Evolutionary conservation across 2,113 vertebrate genomes (phyloP).

Genomic region (Chelonoidis abingdonii): DNA sequence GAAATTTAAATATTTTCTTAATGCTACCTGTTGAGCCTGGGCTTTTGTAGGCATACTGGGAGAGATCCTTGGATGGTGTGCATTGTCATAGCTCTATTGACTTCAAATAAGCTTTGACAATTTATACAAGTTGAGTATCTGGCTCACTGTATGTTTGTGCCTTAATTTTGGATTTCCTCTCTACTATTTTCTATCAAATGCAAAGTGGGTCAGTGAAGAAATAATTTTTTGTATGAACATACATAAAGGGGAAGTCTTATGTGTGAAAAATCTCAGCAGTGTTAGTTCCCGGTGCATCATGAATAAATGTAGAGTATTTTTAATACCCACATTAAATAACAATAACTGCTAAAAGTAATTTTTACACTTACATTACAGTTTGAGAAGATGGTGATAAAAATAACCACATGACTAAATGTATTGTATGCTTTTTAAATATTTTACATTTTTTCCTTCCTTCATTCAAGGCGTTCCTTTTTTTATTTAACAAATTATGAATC

Average conservation of each 20-base stretch:
- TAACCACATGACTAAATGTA: not conserved
- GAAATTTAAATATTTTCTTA: not conserved
- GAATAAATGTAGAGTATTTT: not conserved
- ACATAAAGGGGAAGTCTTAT: not conserved
- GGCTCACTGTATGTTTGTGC: not conserved
- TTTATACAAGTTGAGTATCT: not conserved
- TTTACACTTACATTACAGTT: not conserved
- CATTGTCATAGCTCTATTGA: not conserved
- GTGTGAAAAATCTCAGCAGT: not conserved
- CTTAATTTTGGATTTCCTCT: not conserved
- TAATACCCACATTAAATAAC: not conserved
- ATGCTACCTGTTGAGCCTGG: accelerated
- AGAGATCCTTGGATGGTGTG: not conserved
- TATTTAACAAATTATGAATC: not conserved
- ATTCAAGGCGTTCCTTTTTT: accelerated
- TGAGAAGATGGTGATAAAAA: not conserved
- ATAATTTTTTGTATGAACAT: not conserved
- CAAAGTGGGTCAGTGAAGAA: not conserved
- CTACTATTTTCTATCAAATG: not conserved
- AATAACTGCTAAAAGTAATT: not conserved
- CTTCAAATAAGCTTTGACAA: not conserved
- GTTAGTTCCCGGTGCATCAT: not conserved
- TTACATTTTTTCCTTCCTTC: not conserved
- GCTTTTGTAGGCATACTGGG: not conserved
- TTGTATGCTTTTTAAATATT: not conserved